Evolutionary conservation across 2,113 vertebrate species (phyloP).

Genomic region (Melanerpes formicivorus): DNA sequence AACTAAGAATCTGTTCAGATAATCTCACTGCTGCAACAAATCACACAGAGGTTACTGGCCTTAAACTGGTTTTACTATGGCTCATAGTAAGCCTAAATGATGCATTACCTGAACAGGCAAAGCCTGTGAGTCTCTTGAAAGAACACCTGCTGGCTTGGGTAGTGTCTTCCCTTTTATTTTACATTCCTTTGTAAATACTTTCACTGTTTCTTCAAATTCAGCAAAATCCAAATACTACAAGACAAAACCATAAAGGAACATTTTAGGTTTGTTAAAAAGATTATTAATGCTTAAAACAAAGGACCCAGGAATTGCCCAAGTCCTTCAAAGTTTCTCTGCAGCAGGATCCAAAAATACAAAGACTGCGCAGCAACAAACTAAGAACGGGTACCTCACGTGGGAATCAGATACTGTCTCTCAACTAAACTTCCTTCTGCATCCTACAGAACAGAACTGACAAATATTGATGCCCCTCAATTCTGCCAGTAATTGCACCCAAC

Average conservation of each 20-base stretch:
- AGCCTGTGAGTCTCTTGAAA: constrained; percentile 74
- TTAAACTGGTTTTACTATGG: background rate
- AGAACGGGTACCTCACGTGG: background rate
- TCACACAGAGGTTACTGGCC: background rate
- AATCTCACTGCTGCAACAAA: background rate
- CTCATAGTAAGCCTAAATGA: background rate
- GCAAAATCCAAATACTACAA: constrained; percentile 90
- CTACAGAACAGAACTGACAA: background rate
- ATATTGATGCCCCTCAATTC: background rate
- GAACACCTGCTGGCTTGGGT: constrained; percentile 72
- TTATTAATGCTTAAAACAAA: background rate
- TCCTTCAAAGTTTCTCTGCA: background rate
- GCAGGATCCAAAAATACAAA: background rate
- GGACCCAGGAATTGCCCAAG: background rate
- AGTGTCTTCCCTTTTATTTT: constrained; percentile 88
- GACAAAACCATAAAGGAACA: background rate
- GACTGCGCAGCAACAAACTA: background rate
- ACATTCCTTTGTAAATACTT: constrained; percentile 89
- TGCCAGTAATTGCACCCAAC: background rate
- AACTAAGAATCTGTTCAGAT: background rate
- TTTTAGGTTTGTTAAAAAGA: background rate
- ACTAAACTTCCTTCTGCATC: background rate
- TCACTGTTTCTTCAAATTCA: constrained; percentile 88
- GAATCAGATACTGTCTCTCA: background rate
- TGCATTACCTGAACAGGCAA: constrained; percentile 81